Conservation (phyloP, 2,113 vertebrate species). For the Isurus oxyrinchus region DNA sequence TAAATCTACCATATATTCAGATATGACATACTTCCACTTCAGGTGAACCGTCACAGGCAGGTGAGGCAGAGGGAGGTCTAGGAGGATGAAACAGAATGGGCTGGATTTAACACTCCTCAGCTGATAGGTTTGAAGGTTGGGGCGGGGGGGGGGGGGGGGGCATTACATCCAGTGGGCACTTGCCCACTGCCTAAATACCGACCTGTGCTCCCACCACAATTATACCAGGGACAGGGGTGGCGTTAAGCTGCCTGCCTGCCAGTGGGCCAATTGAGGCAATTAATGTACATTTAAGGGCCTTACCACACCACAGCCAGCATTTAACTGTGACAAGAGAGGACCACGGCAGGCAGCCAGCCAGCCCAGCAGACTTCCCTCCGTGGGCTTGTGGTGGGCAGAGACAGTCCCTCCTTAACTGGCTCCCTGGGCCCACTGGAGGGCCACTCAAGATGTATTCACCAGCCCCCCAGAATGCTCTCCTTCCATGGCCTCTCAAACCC, state of each 20-base stretch:
- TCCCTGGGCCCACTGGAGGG: no score
- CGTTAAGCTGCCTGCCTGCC: no score
- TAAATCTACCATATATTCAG: background rate
- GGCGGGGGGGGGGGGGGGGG: no score
- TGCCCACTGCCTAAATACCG: background rate
- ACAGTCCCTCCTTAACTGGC: background rate
- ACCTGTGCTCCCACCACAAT: background rate
- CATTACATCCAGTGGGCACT: no score
- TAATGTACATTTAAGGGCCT: no score
- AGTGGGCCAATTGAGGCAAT: background rate
- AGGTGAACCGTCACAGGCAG: background rate
- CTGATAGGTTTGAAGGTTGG: background rate
- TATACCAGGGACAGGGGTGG: background rate
- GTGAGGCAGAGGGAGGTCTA: background rate
- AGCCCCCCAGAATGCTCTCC: background rate
- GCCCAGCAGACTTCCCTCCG: background rate
- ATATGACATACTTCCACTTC: background rate
- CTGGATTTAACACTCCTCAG: background rate
- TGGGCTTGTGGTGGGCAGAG: no score
- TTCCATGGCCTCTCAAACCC: background rate
- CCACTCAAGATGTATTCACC: background rate
- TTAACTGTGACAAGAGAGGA: no score
- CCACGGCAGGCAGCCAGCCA: no score
- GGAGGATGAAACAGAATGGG: background rate
- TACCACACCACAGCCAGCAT: no score